Evolutionary conservation across 2,888 invertebrate species (phyloP).

Genomic region (Leucophora obtusa): DNA sequence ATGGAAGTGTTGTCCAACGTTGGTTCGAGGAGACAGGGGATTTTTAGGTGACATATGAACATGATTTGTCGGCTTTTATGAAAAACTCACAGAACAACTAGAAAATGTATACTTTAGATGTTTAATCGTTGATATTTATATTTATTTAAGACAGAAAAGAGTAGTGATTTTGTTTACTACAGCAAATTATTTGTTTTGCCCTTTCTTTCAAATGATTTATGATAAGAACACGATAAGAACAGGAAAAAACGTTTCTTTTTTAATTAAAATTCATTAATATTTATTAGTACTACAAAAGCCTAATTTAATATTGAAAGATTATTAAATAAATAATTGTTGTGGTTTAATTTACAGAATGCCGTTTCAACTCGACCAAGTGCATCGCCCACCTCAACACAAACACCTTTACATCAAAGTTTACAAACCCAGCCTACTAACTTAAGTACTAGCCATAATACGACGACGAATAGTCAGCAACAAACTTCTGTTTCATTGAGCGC

Average conservation of each 20-base stretch:
- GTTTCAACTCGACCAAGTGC: constrained; percentile 86
- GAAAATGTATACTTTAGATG: constrained; percentile 66
- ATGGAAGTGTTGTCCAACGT: constrained; percentile 62
- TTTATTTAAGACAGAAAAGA: constrained; percentile 36
- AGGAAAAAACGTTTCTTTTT: constrained; percentile 13
- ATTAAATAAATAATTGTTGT: constrained; percentile 18
- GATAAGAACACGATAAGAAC: constrained; percentile 26
- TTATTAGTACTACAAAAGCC: constrained; percentile 11
- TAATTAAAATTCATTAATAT: constrained; percentile 47
- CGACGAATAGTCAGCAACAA: constrained; percentile 31
- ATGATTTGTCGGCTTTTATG: constrained; percentile 65
- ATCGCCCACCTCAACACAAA: constrained; percentile 82
- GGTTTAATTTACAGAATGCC: constrained; percentile 76
- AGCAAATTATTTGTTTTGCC: constrained; percentile 4
- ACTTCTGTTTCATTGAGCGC: constrained; percentile 68
- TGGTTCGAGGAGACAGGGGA: constrained; percentile 12
- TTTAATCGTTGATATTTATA: constrained; percentile 52
- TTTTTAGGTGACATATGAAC: constrained; percentile 50
- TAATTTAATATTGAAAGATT: neutral
- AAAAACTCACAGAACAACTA: constrained; percentile 31
- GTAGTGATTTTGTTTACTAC: constrained; percentile 15
- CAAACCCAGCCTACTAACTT: constrained; percentile 69
- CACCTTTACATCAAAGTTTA: constrained; percentile 77
- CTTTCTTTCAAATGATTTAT: constrained; percentile 14
- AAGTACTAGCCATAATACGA: constrained; percentile 57